Conservation (phyloP, 2,797 vertebrate species). For the Xenentodon cancila region DNA sequence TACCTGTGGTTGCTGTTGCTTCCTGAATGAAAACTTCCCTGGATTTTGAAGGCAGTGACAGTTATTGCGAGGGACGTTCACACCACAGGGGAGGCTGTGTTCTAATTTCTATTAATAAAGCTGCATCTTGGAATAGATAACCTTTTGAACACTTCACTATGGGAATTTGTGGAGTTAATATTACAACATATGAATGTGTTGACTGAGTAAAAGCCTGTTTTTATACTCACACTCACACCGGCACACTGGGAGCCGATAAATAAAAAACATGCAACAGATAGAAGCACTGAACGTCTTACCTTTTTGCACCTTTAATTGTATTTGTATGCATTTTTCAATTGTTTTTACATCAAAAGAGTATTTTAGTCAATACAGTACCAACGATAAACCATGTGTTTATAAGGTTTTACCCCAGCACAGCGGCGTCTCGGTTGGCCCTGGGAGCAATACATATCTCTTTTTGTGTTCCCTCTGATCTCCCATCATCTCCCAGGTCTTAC, state of each 20-base stretch:
- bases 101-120: slow-evolving; percentile 75
- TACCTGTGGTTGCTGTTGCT: slow-evolving; percentile 33
- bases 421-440: slow-evolving; percentile 22
- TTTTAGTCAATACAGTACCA: slow-evolving; percentile 4
- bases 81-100: slow-evolving; percentile 45
- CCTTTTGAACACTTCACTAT: slow-evolving; percentile 57
- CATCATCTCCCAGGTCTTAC: slow-evolving; percentile 69
- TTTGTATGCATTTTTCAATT: neutral
- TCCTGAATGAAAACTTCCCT: slow-evolving; percentile 32
- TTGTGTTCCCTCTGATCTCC: slow-evolving; percentile 65
- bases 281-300: neutral
- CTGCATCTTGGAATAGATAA: slow-evolving; percentile 73
- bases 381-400: slow-evolving; percentile 32
- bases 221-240: slow-evolving; percentile 24
- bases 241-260: slow-evolving; percentile 9
- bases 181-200: slow-evolving; percentile 48
- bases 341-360: neutral
- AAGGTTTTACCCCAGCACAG: slow-evolving; percentile 37
- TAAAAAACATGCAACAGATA: slow-evolving; percentile 16
- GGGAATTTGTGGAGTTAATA: slow-evolving; percentile 69
- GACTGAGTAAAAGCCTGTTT: slow-evolving; percentile 44
- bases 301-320: neutral
- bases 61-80: slow-evolving; percentile 47
- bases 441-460: slow-evolving; percentile 55
- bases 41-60: slow-evolving; percentile 48